These are phyloP conservation scores for Colostygia pectinataria DNA, from an alignment of 2,888 invertebrate species.

Conservation along the genomic window DNA sequence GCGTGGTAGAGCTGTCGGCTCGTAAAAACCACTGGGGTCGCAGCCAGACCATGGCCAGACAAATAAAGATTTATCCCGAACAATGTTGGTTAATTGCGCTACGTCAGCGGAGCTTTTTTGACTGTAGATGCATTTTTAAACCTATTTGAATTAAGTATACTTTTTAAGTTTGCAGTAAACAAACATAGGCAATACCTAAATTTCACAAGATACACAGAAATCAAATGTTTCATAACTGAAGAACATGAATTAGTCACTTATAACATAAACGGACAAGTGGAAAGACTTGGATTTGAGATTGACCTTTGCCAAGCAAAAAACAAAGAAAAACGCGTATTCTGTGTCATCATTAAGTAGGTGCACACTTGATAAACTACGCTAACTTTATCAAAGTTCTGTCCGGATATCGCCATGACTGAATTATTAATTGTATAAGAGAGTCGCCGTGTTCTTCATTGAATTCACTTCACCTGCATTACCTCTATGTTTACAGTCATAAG, in stretches of 20 bases:
- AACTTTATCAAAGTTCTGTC: conserved; percentile 28
- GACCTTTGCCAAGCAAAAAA: no score
- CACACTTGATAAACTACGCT: background rate
- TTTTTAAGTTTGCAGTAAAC: background rate
- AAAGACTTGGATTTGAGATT: no score
- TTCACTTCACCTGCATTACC: conserved; percentile 5
- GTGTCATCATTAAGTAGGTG: no score
- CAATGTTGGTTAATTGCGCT: conserved; percentile 54
- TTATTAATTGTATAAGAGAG: conserved; percentile 8
- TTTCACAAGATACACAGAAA: no score
- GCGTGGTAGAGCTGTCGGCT: background rate
- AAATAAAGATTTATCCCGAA: conserved; percentile 52
- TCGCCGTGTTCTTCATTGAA: conserved; percentile 5
- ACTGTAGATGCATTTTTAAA: conserved; percentile 21
- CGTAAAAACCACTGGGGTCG: conserved; percentile 22
- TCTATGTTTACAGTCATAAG: conserved; percentile 10
- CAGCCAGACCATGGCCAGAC: conserved; percentile 33
- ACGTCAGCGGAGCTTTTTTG: conserved; percentile 26
- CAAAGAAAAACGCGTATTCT: background rate
- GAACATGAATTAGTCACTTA: no score
- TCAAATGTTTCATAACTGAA: no score
- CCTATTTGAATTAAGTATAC: background rate
- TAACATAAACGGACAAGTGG: no score
- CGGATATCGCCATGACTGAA: conserved; percentile 21
- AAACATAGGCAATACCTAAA: background rate